A percentile compares a stretch with the other conserved stretches of the same genome.
Evolutionary conservation across 2,797 vertebrate genomes (phyloP).

Genomic region (Aldrovandia affinis): DNA sequence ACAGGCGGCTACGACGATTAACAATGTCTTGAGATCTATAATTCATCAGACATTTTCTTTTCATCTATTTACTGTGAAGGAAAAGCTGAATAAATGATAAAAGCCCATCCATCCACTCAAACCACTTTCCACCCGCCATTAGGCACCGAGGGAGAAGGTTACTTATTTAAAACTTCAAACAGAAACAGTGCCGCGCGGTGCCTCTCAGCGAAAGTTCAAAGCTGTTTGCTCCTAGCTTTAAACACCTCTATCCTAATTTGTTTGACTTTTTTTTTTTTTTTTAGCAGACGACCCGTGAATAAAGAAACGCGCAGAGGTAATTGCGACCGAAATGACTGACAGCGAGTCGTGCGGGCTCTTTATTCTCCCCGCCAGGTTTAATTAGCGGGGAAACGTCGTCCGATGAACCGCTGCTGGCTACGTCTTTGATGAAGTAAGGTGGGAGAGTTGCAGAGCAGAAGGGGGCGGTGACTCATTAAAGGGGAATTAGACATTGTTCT

Average conservation of each 20-base stretch:
- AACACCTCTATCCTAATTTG: not conserved
- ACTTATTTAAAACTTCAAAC: constrained; percentile 25
- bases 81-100: constrained; percentile 4
- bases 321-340: constrained; percentile 27
- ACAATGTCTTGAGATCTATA: not conserved
- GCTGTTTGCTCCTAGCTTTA: not conserved
- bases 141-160: not conserved
- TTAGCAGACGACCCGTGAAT: not conserved
- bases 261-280: not conserved
- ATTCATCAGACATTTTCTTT: constrained; percentile 15
- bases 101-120: constrained; percentile 16
- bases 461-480: constrained; percentile 11
- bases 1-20: not conserved
- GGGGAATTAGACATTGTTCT: constrained; percentile 27
- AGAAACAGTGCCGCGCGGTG: constrained; percentile 1
- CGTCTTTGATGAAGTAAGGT: constrained; percentile 28
- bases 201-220: not conserved
- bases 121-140: not conserved
- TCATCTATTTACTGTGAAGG: constrained; percentile 19
- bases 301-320: constrained; percentile 26
- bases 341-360: constrained; percentile 21
- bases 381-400: constrained; percentile 33
- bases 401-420: constrained; percentile 28
- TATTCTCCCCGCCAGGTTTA: constrained; percentile 31
- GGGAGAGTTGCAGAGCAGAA: constrained; percentile 30